phyloP scores from a whole-genome alignment of 1,140 invertebrate genomes.

The Prorops nasuta region DNA sequence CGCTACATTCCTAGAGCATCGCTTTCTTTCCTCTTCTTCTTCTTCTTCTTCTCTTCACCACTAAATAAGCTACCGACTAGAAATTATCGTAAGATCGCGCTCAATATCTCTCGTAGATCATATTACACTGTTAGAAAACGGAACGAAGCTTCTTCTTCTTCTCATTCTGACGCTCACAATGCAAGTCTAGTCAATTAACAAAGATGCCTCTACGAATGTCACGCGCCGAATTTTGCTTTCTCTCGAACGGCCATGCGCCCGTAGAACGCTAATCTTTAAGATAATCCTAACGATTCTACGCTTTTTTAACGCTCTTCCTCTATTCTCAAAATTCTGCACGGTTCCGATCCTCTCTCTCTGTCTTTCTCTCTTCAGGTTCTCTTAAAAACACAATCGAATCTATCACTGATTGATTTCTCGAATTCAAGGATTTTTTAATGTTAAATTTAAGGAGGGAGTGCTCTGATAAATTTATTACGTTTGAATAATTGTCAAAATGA shows the following conservation, averaged over 20 bases:
- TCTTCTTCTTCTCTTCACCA: neutral
- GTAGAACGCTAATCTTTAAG: conserved; percentile 25
- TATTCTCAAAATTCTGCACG: conserved; percentile 19
- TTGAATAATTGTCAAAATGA: no score
- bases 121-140: conserved; percentile 4
- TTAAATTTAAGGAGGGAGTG: no score
- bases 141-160: no score
- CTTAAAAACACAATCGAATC: neutral
- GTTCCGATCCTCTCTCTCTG: conserved; percentile 19
- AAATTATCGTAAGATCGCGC: conserved; percentile 50
- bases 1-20: conserved; percentile 44
- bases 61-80: no score
- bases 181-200: conserved; percentile 49
- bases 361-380: conserved; percentile 4
- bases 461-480: no score
- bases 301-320: conserved; percentile 37
- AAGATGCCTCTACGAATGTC: conserved; percentile 49
- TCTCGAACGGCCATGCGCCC: conserved; percentile 11
- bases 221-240: neutral
- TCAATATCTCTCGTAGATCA: conserved; percentile 49
- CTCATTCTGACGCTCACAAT: no score
- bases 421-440: no score
- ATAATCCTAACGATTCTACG: conserved; percentile 26
- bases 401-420: no score
- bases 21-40: conserved; percentile 22